Base-by-base conservation (phyloP, 2,888 invertebrate genomes). In the Holacanthella duospinosa region DNA sequence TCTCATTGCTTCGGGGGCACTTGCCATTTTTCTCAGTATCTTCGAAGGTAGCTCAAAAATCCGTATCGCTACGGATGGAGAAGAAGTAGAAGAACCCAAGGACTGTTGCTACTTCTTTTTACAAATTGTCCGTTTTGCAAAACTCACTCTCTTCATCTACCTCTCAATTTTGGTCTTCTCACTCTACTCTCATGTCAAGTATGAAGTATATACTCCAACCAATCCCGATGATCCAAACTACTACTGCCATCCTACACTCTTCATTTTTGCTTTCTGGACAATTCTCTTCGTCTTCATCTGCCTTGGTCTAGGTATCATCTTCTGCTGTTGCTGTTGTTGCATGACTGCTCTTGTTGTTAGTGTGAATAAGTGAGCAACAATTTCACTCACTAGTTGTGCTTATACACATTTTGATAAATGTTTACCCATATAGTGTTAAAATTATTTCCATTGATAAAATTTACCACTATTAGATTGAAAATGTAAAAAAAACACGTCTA, bases 191-290 rank as follows among this genome's bases (percentile, higher is more conserved):
- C 12, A 48, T 21, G 48, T 48, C 19, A 48, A 9, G 21, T 48
- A 48, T 21, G 48, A 9, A 36, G 36, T 16, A 36, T 36, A 36
- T 21, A 9, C 48, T n/a, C 48, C 48, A 48, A 21, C n/a, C 4
- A 21, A 21, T 9, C 36, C 36, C 9, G 48, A n/a, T 9, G 48
- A 48, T 48, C 48, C 48, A 21, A 48, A 48, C 48, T 48, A 48
- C 48, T 48, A 48, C 48, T 48, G 48, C 21, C 48, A 48, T 21
- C 48, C 48, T 16, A 48, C 48, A 21, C 48, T 48, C 48, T 48
- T 48, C 48, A 9, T 48, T 21, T 48, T 48, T 21, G 21, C 19
- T 4, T 48, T n/a, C 48, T 48, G 21, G 12, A 4, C 21, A 9
- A 48, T 48, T 21, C 12, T 48, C 21, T 21, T 48, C n/a, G 48